Evolutionary conservation across 1,140 invertebrate species (phyloP), one percentile per base, ranked within the genome.

Genomic region (Aleiodes sp.): DNA sequence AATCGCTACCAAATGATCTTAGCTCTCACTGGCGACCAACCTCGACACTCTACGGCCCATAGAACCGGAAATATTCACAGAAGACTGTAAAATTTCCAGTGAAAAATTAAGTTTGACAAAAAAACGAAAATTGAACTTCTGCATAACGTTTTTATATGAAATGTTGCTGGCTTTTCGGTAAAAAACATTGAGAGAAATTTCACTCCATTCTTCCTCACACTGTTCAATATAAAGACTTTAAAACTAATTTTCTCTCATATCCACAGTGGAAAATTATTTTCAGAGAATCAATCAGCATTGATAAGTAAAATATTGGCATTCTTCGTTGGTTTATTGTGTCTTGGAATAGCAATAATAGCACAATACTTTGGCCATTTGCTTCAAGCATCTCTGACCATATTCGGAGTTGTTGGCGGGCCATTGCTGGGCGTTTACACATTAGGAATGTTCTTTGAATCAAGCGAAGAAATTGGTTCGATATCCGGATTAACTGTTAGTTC

Each of bases 391-490:
- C 77, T 94, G 4, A 93, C 92, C 2, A 91, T 95, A 65, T 94
- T 94, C 78, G 93, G 93, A 29, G 89, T 94, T 24, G 87, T 94
- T 37, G 93, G 94, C 1, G 94, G 94, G 14, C 94, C 94, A 2
- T 82, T 94, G 46, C 81, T 95, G 26, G 93, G 91, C 0, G 79
- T 94, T 14, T 95, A 94, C 80, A 90, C 92, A 4, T 82, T 94
- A 3, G 94, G 94, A 72, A 93, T 95, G 91, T 90, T 93, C 74
- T 88, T 88, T 46, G 87, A 88, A 9, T 85, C 76, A 59, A 88
- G 89, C 6, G 92, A 92, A 80, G 83, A 93, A 80, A 86, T 84
- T 90, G 94, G 95, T 52, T 92, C 90, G 1, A 86, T 94, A n/a
- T 73, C 84, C 10, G 94, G 92, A 0, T 86, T 96, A 7, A 10